Evolutionary conservation across 1,140 invertebrate species (phyloP).

Genomic region (Apis laboriosa): DNA sequence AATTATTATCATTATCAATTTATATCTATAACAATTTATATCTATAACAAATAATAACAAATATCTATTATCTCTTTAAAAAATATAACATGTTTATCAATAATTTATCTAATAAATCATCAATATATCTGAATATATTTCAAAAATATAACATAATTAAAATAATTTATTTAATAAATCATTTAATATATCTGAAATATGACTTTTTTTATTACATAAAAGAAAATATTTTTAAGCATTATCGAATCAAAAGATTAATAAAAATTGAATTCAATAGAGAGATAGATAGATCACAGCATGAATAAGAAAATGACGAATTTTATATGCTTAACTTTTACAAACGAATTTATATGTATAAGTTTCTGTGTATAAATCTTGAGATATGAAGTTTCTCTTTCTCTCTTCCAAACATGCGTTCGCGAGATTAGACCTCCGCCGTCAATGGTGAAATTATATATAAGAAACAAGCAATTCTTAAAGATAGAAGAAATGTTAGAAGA

Average conservation of each 20-base stretch:
- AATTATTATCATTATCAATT: no score
- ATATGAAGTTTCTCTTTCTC: neutral
- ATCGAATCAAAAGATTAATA: neutral
- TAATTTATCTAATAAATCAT: no score
- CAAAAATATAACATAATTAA: no score
- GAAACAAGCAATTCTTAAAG: slow-evolving; percentile 8
- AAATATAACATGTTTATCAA: no score
- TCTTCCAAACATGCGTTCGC: no score
- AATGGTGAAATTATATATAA: neutral
- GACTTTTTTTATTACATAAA: no score
- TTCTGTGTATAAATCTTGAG: slow-evolving; percentile 33
- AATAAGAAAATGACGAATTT: neutral
- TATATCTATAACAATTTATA: no score
- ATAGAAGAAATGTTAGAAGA: no score
- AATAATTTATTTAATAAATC: neutral
- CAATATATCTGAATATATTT: no score
- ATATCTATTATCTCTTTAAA: no score
- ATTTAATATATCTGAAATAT: neutral
- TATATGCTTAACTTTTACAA: slow-evolving; percentile 42
- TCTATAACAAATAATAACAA: no score
- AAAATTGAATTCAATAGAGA: neutral
- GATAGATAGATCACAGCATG: neutral
- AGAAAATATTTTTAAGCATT: neutral
- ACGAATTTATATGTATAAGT: neutral
- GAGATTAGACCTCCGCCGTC: no score